These are phyloP conservation scores for Papilio polyxenes DNA, from an alignment of 1,140 invertebrate genomes.

Conservation along the genomic window DNA sequence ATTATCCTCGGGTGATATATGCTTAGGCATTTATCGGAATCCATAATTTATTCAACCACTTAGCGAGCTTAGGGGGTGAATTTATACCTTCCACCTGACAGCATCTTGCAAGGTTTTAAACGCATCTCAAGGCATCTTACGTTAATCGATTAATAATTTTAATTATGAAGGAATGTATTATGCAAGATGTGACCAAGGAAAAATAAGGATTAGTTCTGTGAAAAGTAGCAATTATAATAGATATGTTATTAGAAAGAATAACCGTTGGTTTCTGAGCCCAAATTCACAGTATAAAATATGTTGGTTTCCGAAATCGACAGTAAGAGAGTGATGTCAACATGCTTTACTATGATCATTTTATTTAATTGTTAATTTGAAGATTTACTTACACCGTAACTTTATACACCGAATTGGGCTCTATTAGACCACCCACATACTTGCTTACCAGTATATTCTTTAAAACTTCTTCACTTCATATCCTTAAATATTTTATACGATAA, in stretches of 20 bases:
- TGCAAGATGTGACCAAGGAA: too few species aligned
- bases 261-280: too few species aligned
- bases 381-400: too few species aligned
- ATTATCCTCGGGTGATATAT: slow-evolving; percentile 48
- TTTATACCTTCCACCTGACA: slow-evolving; percentile 33
- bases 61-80: slow-evolving; percentile 41
- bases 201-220: too few species aligned
- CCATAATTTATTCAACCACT: slow-evolving; percentile 53
- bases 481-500: slow-evolving; percentile 10
- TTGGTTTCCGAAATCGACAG: too few species aligned
- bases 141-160: not conserved
- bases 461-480: not conserved
- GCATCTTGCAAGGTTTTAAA: not conserved
- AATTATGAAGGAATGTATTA: not conserved
- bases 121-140: not conserved
- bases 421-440: not conserved
- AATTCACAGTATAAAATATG: too few species aligned
- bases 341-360: too few species aligned
- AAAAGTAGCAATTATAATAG: too few species aligned
- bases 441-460: not conserved
- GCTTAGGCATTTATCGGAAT: slow-evolving; percentile 51
- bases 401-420: not conserved
- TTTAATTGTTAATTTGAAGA: too few species aligned
- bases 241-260: too few species aligned
- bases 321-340: not conserved